Evolutionary conservation across 2,797 vertebrate genomes (phyloP).

Genomic region (Melopsittacus undulatus): DNA sequence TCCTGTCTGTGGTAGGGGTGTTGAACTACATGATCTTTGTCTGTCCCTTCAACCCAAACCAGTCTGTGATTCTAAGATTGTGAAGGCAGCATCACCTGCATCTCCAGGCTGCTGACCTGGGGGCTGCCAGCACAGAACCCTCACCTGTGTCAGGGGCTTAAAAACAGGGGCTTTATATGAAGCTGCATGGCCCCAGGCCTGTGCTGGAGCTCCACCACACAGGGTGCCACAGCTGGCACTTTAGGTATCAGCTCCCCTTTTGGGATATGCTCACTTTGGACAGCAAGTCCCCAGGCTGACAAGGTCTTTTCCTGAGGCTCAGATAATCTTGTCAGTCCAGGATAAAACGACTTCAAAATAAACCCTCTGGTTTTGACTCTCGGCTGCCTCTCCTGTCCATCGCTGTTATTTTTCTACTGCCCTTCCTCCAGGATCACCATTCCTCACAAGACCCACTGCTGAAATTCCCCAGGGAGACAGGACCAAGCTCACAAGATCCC

Average conservation of each 20-base stretch:
- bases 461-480: not conserved
- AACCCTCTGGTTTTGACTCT: not conserved
- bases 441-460: not conserved
- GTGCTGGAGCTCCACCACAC: not conserved
- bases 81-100: not conserved
- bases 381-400: not conserved
- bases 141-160: not conserved
- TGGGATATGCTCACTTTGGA: not conserved
- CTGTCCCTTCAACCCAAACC: not conserved
- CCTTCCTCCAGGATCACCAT: not conserved
- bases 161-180: not conserved
- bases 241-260: not conserved
- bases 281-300: not conserved
- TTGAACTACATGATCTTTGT: not conserved
- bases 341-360: not conserved
- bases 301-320: not conserved
- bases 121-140: not conserved
- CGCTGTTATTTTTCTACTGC: not conserved
- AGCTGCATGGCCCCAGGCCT: not conserved
- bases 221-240: not conserved
- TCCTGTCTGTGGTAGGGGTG: not conserved
- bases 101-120: fast-evolving
- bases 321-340: not conserved
- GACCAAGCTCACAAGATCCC: not conserved
- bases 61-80: not conserved